A percentile compares a stretch with the other conserved stretches of the same genome.
phyloP scores from a whole-genome alignment of 2,113 vertebrate genomes.

The Prochilodus magdalenae region DNA sequence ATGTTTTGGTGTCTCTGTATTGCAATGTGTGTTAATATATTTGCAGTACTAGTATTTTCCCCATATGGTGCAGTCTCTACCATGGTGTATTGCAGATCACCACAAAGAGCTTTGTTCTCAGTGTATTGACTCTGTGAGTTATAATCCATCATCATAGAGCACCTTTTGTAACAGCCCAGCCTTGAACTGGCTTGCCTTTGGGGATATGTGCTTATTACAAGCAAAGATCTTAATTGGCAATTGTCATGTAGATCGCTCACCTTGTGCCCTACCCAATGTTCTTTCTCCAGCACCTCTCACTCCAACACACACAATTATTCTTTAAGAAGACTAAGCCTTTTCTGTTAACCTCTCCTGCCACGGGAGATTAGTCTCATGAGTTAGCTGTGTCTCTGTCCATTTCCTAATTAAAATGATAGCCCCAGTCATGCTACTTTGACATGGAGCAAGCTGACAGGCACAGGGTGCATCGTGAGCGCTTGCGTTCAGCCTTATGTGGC shows the following conservation, averaged over 20 bases:
- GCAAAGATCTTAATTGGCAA: constrained; percentile 15
- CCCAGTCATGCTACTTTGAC: constrained; percentile 11
- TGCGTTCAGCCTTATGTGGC: constrained; percentile 8
- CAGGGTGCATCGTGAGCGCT: background rate
- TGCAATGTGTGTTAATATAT: no score
- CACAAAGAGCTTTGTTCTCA: background rate
- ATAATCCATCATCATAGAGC: background rate
- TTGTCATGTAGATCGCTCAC: constrained; percentile 34
- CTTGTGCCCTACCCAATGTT: constrained; percentile 19
- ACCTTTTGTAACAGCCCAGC: background rate
- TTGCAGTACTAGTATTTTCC: background rate
- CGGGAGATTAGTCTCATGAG: constrained; percentile 22
- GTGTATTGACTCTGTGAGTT: background rate
- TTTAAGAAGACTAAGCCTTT: constrained; percentile 12
- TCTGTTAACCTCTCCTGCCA: constrained; percentile 34
- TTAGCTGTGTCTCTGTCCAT: background rate
- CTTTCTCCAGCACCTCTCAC: background rate
- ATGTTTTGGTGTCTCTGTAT: no score
- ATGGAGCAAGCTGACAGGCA: constrained; percentile 10
- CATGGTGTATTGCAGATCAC: background rate
- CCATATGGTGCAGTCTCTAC: background rate
- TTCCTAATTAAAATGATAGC: constrained; percentile 20
- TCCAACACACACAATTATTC: constrained; percentile 9
- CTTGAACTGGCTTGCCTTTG: background rate
- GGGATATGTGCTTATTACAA: background rate